Evolutionary conservation across 1,140 invertebrate species (phyloP).

Genomic region (Leptinotarsa defecta): DNA sequence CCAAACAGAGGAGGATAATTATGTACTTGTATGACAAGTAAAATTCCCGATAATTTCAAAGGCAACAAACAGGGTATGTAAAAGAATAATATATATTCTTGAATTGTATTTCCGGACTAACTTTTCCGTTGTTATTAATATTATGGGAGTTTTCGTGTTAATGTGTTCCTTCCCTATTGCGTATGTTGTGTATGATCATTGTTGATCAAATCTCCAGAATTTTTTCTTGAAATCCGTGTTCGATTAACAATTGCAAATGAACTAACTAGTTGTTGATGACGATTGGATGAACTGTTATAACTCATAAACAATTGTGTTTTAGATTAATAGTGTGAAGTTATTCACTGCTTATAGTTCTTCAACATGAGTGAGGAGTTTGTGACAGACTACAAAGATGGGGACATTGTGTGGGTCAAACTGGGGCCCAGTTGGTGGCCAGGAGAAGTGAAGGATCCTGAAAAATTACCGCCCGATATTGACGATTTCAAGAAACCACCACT

Average conservation of each 20-base stretch:
- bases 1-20: conserved; percentile 49
- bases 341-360: conserved; percentile 21
- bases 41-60: conserved; percentile 34
- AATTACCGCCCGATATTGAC: conserved; percentile 65
- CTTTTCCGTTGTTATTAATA: neutral
- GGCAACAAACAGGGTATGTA: neutral
- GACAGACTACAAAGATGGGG: conserved; percentile 69
- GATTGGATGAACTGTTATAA: neutral
- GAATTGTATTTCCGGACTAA: too few relatives aligned
- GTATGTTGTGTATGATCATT: neutral
- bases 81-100: neutral
- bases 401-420: conserved; percentile 82
- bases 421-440: conserved; percentile 79
- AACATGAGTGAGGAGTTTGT: conserved; percentile 68
- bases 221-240: neutral
- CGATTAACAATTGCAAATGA: conserved; percentile 10
- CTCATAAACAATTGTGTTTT: neutral
- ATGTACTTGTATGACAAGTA: conserved; percentile 55
- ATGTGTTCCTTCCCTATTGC: neutral
- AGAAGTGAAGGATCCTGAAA: conserved; percentile 67
- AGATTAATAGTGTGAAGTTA: neutral
- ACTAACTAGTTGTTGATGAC: neutral
- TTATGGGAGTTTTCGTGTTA: neutral
- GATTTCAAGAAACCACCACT: conserved; percentile 72
- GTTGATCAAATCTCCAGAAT: neutral